Evolutionary conservation across 92 coral and sea anemone genomes (phyloP).

Genomic region (Scolanthus callimorphus): DNA sequence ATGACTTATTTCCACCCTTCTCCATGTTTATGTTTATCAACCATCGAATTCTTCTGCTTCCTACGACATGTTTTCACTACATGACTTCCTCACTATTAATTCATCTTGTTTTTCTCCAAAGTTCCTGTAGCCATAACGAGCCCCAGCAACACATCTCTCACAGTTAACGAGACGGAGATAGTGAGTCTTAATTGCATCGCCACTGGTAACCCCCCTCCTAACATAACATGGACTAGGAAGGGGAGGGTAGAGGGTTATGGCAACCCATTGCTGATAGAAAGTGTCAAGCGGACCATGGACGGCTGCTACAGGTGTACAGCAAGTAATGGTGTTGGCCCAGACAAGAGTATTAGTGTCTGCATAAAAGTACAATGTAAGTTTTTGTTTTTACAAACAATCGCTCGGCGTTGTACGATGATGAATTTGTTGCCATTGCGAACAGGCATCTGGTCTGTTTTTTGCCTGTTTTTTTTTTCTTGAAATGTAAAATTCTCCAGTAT

Average conservation of each 20-base stretch:
- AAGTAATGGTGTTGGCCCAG: background rate
- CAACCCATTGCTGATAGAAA: background rate
- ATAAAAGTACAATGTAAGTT: background rate
- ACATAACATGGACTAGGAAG: slow-evolving; percentile 16
- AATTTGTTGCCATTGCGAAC: no score
- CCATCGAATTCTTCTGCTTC: background rate
- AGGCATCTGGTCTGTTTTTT: no score
- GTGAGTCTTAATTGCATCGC: slow-evolving; percentile 10
- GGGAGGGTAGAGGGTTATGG: background rate
- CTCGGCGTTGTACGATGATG: no score
- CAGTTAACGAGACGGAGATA: slow-evolving; percentile 13
- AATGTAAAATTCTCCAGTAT: no score
- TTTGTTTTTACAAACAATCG: background rate
- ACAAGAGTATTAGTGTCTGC: background rate
- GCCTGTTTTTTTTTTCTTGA: background rate
- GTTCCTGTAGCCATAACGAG: slow-evolving; percentile 7
- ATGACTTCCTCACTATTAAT: background rate
- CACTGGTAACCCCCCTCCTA: slow-evolving; percentile 31
- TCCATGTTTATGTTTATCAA: background rate
- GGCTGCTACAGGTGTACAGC: background rate
- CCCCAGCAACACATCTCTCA: slow-evolving; percentile 6
- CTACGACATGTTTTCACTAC: background rate
- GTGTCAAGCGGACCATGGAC: background rate
- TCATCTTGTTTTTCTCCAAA: background rate
- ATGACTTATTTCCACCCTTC: no score